These are phyloP conservation scores for Pseudanteris insignis DNA, from an alignment of 2,888 invertebrate genomes.

Conservation along the genomic window DNA sequence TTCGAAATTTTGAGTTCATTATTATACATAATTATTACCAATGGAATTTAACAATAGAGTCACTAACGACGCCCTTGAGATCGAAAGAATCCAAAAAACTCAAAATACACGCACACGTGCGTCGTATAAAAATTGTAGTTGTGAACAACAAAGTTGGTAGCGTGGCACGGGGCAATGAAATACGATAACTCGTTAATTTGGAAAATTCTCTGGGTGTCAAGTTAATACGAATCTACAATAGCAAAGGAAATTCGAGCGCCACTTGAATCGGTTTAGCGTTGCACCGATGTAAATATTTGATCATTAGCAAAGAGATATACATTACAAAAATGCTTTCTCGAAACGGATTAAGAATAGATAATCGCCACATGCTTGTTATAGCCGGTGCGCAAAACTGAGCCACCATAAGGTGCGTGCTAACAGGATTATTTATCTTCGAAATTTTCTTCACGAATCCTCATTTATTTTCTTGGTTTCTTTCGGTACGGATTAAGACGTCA, in stretches of 20 bases:
- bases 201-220: too few relatives aligned
- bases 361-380: slow-evolving; percentile 23
- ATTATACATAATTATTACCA: too few relatives aligned
- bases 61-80: too few relatives aligned
- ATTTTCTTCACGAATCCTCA: slow-evolving; percentile 11
- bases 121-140: too few relatives aligned
- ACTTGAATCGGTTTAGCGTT: slow-evolving; percentile 15
- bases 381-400: slow-evolving; percentile 19
- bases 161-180: too few relatives aligned
- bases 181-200: too few relatives aligned
- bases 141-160: too few relatives aligned
- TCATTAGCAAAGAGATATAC: slow-evolving; percentile 18
- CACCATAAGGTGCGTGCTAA: slow-evolving; percentile 28
- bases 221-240: too few relatives aligned
- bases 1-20: too few relatives aligned
- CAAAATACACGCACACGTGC: too few relatives aligned
- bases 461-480: slow-evolving; percentile 18
- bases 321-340: slow-evolving; percentile 11
- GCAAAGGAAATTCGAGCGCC: slow-evolving; percentile 3
- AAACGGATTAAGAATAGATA: slow-evolving; percentile 17
- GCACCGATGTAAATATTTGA: slow-evolving; percentile 15
- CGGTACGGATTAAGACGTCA: slow-evolving; percentile 28
- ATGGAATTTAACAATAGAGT: too few relatives aligned
- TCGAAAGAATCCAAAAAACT: too few relatives aligned
- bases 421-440: slow-evolving; percentile 28